phyloP scores from a whole-genome alignment of 2,888 invertebrate genomes.

The Trachelus iudaicus region DNA sequence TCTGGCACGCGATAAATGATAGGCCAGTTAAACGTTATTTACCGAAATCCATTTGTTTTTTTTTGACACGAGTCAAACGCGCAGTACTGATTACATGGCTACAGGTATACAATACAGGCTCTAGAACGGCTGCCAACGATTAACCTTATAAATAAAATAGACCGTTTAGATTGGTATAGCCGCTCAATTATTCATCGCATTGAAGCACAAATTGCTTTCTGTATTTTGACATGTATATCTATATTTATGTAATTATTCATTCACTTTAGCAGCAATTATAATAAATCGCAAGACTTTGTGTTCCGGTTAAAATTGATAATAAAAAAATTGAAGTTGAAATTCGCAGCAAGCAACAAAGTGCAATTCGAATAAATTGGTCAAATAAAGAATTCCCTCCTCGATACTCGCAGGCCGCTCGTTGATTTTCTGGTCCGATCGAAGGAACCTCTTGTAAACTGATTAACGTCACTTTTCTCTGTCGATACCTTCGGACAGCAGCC shows the following conservation, averaged over 20 bases:
- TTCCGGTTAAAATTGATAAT: background rate
- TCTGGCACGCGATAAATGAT: background rate
- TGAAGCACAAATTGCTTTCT: background rate
- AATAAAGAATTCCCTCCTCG: background rate
- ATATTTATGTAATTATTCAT: too few species aligned
- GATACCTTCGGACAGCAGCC: background rate
- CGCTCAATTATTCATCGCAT: background rate
- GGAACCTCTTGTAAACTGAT: background rate
- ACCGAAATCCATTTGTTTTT: background rate
- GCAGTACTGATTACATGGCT: background rate
- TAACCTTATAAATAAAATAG: background rate
- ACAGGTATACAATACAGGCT: background rate
- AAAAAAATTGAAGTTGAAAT: too few species aligned
- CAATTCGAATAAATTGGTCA: background rate
- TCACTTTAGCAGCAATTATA: too few species aligned
- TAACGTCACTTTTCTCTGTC: background rate
- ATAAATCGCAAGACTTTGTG: background rate
- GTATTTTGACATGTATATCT: background rate
- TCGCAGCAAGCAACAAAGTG: too few species aligned
- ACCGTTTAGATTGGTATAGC: background rate
- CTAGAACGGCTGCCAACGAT: background rate
- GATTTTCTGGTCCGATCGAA: background rate
- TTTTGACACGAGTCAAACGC: background rate
- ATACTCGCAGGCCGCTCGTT: too few species aligned
- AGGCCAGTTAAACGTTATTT: background rate